Base-by-base conservation (phyloP, 1,140 invertebrate genomes). In the Metopolophium dirhodum region DNA sequence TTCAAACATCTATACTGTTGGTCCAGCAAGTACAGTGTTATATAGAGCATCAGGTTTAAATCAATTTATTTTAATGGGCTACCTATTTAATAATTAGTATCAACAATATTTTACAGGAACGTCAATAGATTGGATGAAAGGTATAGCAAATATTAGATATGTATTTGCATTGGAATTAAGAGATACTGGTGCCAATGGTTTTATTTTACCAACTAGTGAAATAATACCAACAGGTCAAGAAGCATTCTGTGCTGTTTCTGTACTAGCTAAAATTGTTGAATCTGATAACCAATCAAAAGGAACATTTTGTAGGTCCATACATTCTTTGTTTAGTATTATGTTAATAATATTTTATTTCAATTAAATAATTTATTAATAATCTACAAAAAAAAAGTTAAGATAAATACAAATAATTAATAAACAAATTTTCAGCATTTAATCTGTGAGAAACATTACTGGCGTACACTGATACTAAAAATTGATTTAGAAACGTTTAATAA, bases 141-240 rank as follows among this genome's bases (percentile, higher is more conserved):
- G 61, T 35, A 37, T 26, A 51, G 90, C 90, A 54, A 87, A 93
- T n/a, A 77, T 93, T 23, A 57, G 14, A 77, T 93, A 88, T 37
- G 54, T 77, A 37, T 93, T 88, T 77, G 18, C 85, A 47, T n/a
- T 93, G 11, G 93, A 93, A 89, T 90, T 93, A 37, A 51, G 93
- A 51, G 93, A 93, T 90, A 45, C 68, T 41, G 93, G 93, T 35
- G 4, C 22, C 7, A n/a, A 88, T 23, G 93, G 93, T 37, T 93
- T 93, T 77, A 35, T 41, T 2, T 77, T 93, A 14, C 35, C 93
- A 7, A 37, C 86, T 22, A 57, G 35, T 90, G 93, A 93, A 89
- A 93, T 93, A 57, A 77, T 88, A 30, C 85, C 85, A 35, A 51
- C 87, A 49, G 93, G 93, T 51, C 54, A 93, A 90, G 93, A 93